These are phyloP conservation scores for Mastacembelus armatus DNA, from an alignment of 2,797 vertebrate species.

Conservation along the genomic window DNA sequence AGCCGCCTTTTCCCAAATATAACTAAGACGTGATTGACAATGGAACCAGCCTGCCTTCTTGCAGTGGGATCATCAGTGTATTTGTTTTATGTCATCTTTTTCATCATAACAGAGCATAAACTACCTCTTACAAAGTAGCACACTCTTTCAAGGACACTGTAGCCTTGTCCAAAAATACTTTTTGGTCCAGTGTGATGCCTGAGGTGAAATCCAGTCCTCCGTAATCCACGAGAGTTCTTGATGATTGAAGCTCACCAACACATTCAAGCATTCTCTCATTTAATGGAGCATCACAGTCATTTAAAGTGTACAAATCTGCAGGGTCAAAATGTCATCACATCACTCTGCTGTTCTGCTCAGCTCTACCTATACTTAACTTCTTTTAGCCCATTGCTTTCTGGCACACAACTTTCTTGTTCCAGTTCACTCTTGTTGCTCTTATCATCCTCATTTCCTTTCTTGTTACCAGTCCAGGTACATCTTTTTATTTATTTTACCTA, in stretches of 20 bases:
- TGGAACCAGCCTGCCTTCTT: background rate
- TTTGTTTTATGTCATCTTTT: background rate
- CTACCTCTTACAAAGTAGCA: constrained; percentile 9
- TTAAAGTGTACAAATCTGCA: background rate
- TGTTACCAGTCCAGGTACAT: too few species aligned
- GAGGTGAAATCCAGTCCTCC: constrained; percentile 14
- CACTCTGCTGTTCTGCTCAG: background rate
- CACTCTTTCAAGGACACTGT: constrained; percentile 20
- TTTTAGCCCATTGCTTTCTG: background rate
- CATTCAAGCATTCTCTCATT: background rate
- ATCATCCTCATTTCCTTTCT: background rate
- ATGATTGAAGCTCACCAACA: background rate
- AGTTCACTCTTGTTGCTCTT: background rate
- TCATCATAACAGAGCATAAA: constrained; percentile 13
- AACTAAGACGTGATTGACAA: constrained; percentile 8
- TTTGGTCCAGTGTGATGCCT: constrained; percentile 21
- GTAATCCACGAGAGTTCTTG: background rate
- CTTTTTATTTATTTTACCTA: too few species aligned
- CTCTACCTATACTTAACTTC: background rate
- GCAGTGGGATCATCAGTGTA: background rate
- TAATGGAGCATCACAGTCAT: too few species aligned
- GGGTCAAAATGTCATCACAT: background rate
- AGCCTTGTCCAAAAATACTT: constrained; percentile 41
- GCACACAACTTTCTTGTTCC: background rate
- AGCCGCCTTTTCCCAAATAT: constrained; percentile 15